Evolutionary conservation across 35 echinoderm and acorn worm species (phyloP).

Genomic region (Diadema setosum): DNA sequence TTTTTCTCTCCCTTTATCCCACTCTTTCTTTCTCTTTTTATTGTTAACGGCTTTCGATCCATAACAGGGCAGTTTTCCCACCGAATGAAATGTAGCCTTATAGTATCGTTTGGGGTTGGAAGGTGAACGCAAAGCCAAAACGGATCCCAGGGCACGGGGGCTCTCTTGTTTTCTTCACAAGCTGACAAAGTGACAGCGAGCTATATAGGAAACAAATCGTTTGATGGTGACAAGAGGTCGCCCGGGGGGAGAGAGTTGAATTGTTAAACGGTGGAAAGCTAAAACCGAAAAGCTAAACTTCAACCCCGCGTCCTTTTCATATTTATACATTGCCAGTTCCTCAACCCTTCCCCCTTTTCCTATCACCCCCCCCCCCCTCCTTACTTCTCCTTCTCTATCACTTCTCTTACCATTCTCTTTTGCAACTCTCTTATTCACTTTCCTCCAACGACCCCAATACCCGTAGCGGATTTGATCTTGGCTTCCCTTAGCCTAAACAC

Average conservation of each 20-base stretch:
- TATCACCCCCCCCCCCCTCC: background rate
- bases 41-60: no score
- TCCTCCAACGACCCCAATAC: background rate
- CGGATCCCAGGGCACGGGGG: background rate
- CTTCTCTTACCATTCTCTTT: no score
- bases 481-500: background rate
- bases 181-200: constrained; percentile 8
- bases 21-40: no score
- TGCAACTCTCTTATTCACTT: background rate
- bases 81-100: no score
- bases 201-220: background rate
- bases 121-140: background rate
- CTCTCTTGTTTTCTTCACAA: background rate
- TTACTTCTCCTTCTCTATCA: background rate
- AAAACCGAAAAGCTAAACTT: constrained; percentile 10
- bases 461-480: constrained; percentile 9
- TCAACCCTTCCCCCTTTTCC: background rate
- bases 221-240: constrained; percentile 12
- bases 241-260: background rate
- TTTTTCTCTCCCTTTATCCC: no score
- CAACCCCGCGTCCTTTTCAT: background rate
- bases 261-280: background rate
- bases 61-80: no score
- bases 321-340: background rate
- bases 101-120: no score